phyloP scores from a whole-genome alignment of 2,888 invertebrate genomes.

The Nebria salina region DNA sequence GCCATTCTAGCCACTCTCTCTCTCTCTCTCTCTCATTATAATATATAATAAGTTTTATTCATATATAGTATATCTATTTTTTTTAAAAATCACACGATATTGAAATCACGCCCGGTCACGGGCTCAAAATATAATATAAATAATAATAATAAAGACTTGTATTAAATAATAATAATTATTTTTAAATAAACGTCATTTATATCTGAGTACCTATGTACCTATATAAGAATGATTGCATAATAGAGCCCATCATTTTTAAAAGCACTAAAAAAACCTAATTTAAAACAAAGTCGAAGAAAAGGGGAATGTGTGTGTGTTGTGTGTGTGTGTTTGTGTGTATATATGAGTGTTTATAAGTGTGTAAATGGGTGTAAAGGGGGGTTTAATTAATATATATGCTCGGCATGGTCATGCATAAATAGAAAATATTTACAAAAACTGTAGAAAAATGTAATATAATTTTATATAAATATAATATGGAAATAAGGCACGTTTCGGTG shows the following conservation, averaged over 20 bases:
- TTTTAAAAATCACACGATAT: slow-evolving; percentile 63
- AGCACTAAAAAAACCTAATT: slow-evolving; percentile 42
- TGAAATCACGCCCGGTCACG: slow-evolving; percentile 60
- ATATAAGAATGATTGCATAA: slow-evolving; percentile 31
- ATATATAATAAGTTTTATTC: slow-evolving; percentile 49
- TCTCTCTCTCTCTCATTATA: slow-evolving; percentile 51
- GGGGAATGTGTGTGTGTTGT: not conserved
- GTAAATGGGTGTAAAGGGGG: too few species aligned
- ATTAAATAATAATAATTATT: slow-evolving; percentile 46
- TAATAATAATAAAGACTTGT: slow-evolving; percentile 49
- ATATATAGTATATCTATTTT: slow-evolving; percentile 51
- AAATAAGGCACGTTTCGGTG: slow-evolving; percentile 40
- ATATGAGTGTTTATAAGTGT: too few species aligned
- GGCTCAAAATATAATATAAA: slow-evolving; percentile 56
- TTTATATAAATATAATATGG: slow-evolving; percentile 15
- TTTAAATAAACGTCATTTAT: slow-evolving; percentile 46
- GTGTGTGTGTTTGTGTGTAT: not conserved
- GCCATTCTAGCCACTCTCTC: slow-evolving; percentile 46
- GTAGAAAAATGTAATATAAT: slow-evolving; percentile 23
- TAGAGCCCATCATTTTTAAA: slow-evolving; percentile 40
- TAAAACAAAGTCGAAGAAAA: not conserved
- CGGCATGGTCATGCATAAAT: not conserved
- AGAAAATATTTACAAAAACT: slow-evolving; percentile 8
- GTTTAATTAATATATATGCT: not conserved
- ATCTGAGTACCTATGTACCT: not conserved